These are phyloP conservation scores for Gambelia wislizenii DNA, from an alignment of 2,797 vertebrate genomes.

Conservation along the genomic window DNA sequence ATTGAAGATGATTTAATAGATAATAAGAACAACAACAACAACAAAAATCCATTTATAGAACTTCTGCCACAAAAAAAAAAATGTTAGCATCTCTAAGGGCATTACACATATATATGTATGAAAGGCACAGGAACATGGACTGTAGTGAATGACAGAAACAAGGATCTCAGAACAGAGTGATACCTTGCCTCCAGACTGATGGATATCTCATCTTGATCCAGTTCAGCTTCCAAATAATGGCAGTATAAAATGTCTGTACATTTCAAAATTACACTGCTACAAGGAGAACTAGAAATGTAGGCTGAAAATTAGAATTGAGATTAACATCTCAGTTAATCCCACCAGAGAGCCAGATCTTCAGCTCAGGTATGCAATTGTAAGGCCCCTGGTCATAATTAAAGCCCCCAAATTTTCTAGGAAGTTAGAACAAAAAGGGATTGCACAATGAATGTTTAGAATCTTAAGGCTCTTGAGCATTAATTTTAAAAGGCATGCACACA, in stretches of 20 bases:
- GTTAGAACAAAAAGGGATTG: slow-evolving; percentile 7
- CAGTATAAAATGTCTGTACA: not conserved
- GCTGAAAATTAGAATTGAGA: not conserved
- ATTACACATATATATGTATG: too few relatives aligned
- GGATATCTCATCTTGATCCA: not conserved
- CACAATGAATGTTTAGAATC: slow-evolving; percentile 31
- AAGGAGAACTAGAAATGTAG: not conserved
- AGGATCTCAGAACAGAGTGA: not conserved
- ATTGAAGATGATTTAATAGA: too few relatives aligned
- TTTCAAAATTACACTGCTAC: not conserved
- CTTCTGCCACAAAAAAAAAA: too few relatives aligned
- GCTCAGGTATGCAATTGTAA: not conserved
- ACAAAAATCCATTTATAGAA: too few relatives aligned
- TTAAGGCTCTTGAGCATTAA: slow-evolving; percentile 54
- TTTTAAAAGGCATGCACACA: slow-evolving; percentile 49
- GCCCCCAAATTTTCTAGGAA: slow-evolving; percentile 20
- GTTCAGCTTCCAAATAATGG: slow-evolving; percentile 1
- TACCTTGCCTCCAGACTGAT: not conserved
- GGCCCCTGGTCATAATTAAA: not conserved
- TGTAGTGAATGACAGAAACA: not conserved
- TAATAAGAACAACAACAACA: too few relatives aligned
- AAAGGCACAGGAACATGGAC: not conserved
- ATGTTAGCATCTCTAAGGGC: too few relatives aligned
- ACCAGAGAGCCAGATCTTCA: not conserved
- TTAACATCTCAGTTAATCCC: not conserved